These are phyloP conservation scores for Zosterops lateralis DNA, from an alignment of 2,113 vertebrate genomes.

Conservation along the genomic window DNA sequence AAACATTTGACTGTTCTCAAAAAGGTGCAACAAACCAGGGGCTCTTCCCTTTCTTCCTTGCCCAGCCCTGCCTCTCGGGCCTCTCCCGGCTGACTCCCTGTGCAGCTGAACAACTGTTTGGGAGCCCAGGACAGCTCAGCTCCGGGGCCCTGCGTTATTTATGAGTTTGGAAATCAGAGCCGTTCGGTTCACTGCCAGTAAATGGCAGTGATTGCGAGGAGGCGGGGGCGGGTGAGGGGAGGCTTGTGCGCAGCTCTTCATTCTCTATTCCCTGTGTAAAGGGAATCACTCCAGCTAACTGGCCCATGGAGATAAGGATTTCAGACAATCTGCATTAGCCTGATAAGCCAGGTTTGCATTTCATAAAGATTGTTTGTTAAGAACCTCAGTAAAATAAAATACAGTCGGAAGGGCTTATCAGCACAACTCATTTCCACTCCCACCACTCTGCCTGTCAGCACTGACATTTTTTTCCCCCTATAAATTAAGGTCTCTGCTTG, in stretches of 20 bases:
- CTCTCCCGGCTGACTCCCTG: fast-evolving
- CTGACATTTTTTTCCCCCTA: neutral
- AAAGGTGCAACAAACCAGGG: neutral
- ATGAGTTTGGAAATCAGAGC: conserved; percentile 42
- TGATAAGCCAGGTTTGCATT: conserved; percentile 84
- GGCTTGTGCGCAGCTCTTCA: conserved; percentile 60
- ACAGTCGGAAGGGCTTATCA: conserved; percentile 73
- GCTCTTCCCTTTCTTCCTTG: neutral
- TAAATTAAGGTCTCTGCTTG: conserved; percentile 61
- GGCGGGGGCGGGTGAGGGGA: neutral
- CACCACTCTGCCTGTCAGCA: neutral
- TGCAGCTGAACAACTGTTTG: neutral
- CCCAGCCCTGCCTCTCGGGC: neutral
- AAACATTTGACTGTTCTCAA: neutral
- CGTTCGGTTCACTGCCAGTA: conserved; percentile 41
- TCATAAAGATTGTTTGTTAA: conserved; percentile 75
- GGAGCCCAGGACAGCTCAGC: neutral
- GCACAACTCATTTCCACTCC: conserved; percentile 58
- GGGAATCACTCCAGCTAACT: conserved; percentile 84
- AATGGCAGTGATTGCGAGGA: conserved; percentile 42
- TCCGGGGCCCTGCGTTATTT: conserved; percentile 18
- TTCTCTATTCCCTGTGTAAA: conserved; percentile 67
- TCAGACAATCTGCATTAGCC: conserved; percentile 85
- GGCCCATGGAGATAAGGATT: conserved; percentile 86
- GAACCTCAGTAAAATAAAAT: conserved; percentile 72